phyloP scores from a whole-genome alignment of 2,113 vertebrate species.

The Hylia prasina region DNA sequence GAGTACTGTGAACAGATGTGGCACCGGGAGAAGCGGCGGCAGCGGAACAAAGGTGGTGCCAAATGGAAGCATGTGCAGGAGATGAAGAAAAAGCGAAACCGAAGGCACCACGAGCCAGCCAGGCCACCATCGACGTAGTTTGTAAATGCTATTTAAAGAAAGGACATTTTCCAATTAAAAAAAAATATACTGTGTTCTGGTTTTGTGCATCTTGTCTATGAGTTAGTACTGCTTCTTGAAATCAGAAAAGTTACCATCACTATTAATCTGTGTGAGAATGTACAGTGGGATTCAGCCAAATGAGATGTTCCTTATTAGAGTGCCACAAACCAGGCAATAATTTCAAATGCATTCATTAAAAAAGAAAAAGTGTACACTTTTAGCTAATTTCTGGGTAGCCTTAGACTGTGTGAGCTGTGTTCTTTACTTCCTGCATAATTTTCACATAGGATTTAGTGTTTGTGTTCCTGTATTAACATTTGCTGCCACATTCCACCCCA shows the following conservation, averaged over 20 bases:
- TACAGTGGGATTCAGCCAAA: not conserved
- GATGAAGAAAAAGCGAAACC: constrained; percentile 91
- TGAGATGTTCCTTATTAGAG: not conserved
- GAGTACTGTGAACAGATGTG: constrained; percentile 96
- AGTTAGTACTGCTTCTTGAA: constrained; percentile 45
- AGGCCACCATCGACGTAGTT: constrained; percentile 62
- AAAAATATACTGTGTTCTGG: constrained; percentile 46
- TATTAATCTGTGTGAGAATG: not conserved
- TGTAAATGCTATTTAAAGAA: constrained; percentile 53
- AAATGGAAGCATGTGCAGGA: constrained; percentile 98
- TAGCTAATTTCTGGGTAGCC: constrained; percentile 17
- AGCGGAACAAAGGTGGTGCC: constrained; percentile 74
- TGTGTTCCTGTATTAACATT: not conserved
- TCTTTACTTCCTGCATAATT: not conserved
- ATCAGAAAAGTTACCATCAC: constrained; percentile 18
- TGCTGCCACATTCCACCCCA: constrained; percentile 10
- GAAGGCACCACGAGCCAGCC: constrained; percentile 81
- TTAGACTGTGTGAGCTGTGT: not conserved
- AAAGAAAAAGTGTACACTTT: constrained; percentile 1
- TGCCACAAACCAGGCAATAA: not conserved
- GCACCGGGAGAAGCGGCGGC: constrained; percentile 84
- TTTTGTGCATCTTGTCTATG: constrained; percentile 50
- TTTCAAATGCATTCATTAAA: not conserved
- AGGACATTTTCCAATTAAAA: constrained; percentile 29
- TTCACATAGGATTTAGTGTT: not conserved